Base-by-base conservation (phyloP, 2,888 invertebrate genomes). In the Stomorhina lunata region DNA sequence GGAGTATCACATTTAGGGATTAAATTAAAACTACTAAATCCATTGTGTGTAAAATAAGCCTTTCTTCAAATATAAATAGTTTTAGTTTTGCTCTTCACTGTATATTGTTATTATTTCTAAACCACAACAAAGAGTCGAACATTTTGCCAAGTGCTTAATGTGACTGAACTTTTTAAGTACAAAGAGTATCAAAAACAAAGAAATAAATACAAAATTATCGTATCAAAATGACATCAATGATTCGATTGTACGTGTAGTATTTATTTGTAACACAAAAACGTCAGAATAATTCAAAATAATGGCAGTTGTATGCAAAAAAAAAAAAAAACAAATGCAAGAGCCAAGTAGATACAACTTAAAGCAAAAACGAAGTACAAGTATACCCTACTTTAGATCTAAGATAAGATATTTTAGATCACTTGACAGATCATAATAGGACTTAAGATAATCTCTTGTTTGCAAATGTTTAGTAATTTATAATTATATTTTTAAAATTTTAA, bases 141-240 rank as follows among this genome's bases (percentile, higher is more conserved):
- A 17, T 34, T 45, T 45, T 57, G 57, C 17, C 40, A 68, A 78
- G 68, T 63, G 29, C 27, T 57, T 63, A 73, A 78, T 81, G 81
- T 78, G 48, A 81, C 32, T 73, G 81, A 78, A 81, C 81, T 78
- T 69, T 76, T 17, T 32, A 77, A 77, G 55, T 77, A 68, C 43
- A n/a, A n/a, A 45, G 43, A 66, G 22, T 63, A 69, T 15, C 40
- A 48, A n/a, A n/a, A n/a, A n/a, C n/a, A n/a, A n/a, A n/a, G n/a
- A 48, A 61, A 71, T 48, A 45, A 59, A 34, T 17, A 40, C 7
- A 77, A 29, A 15, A 69, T 61, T 61, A 63, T 69, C 7, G 27
- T 40, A 50, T 25, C 40, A 40, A 57, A 48, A 75, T 59, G 63
- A 69, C 48, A 63, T 50, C 59, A 37, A 59, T 53, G 15, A 25